Evolutionary conservation across 2,113 vertebrate genomes (phyloP).

Genomic region (Pristiophorus japonicus): DNA sequence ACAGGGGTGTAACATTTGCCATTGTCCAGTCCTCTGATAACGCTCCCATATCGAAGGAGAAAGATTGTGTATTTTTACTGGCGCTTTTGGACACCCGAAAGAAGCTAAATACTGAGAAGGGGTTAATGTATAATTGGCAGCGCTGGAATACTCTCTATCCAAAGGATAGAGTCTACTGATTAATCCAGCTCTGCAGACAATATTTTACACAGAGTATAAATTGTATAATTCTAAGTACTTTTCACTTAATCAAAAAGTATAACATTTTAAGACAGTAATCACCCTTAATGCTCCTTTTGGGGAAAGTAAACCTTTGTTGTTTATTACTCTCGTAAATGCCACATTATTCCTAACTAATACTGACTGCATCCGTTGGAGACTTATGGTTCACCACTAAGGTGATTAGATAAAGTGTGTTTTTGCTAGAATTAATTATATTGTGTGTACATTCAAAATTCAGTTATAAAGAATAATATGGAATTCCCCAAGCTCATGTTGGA

Average conservation of each 20-base stretch:
- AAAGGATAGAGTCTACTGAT: not conserved
- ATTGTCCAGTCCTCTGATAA: too few relatives aligned
- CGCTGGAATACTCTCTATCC: not conserved
- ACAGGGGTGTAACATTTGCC: too few relatives aligned
- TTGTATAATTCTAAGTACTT: not conserved
- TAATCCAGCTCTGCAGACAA: not conserved
- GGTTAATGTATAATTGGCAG: not conserved
- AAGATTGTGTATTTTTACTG: not conserved
- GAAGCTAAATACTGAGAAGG: not conserved
- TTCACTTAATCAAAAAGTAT: not conserved
- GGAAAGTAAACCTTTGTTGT: not conserved
- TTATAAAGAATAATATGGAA: not conserved
- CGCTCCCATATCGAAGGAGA: too few relatives aligned
- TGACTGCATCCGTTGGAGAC: not conserved
- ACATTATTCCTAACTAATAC: not conserved
- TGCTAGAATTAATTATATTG: conserved; percentile 12
- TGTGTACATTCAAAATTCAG: not conserved
- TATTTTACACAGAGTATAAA: not conserved
- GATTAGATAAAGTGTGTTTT: not conserved
- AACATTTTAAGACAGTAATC: not conserved
- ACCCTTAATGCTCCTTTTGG: not conserved
- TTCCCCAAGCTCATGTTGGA: not conserved
- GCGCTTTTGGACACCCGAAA: not conserved
- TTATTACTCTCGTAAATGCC: not conserved
- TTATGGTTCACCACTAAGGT: not conserved